Evolutionary conservation across 2,797 vertebrate genomes (phyloP), one percentile per base, ranked within the genome.

Genomic region (Rhincodon typus): DNA sequence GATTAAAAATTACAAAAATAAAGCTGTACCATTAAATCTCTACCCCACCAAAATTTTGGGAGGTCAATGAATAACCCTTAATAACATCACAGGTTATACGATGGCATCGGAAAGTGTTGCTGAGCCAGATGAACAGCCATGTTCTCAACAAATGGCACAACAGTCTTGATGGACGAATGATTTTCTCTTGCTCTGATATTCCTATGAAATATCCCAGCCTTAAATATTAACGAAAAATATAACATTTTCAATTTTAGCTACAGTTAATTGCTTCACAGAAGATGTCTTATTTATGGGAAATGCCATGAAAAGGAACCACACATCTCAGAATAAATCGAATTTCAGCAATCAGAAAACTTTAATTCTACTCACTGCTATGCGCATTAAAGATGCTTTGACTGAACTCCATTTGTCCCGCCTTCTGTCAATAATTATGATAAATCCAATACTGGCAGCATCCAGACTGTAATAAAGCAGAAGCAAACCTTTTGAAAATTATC

Each of bases 381-480:
- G 98, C 95, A 98, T 98, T 86, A 99, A 97, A 66, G 99, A 99
- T 77, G 98, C 98, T 96, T 99, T 99, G 74, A 99, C 98, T 2
- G 99, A 97, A 66, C 98, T 99, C 99, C 99, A 99, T 97, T 99
- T 99, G 98, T 99, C 99, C 97, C 98, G 98, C 96, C 99, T 97
- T 94, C 99, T 98, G 98, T 99, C 99, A 0, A 99, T 99, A 96
- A 99, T 98, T 96, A 99, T 98, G 96, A 99, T 96, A 96, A 99
- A 99, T 95, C 99, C 99, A 0, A 99, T 99, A 96, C 98, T 99
- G 96, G 99, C 99, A 96, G 99, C 98, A 96, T 99, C 99, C 97
- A 98, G 97, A 96, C 99, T 99, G 97, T 95, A 98, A 97, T 97
- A 97, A 53, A 97, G 96, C 95, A 94, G 62, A 96, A 19, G 96